phyloP scores from a whole-genome alignment of 2,113 vertebrate species.

The Tachysurus fulvidraco region DNA sequence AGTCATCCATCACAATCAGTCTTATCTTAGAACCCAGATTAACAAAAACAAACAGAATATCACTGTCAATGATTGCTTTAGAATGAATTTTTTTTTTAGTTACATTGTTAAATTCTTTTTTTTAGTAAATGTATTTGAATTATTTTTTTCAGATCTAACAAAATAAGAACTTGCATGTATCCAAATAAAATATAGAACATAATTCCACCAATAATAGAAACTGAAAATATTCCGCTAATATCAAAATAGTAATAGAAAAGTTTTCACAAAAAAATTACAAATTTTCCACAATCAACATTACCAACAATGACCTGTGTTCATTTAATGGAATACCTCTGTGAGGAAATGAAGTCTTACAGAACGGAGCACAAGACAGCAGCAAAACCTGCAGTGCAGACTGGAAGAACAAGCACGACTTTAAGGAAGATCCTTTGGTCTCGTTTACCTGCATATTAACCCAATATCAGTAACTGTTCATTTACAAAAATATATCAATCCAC shows the following conservation, averaged over 20 bases:
- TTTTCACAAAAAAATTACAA: not conserved
- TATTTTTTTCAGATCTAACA: too few relatives aligned
- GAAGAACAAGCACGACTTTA: not conserved
- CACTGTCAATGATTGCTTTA: not conserved
- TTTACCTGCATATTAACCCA: slow-evolving; percentile 1
- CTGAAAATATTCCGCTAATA: not conserved
- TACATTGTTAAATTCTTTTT: not conserved
- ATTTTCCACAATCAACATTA: not conserved
- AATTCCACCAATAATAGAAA: not conserved
- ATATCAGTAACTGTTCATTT: not conserved
- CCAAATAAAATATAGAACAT: not conserved
- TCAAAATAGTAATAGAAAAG: too few relatives aligned
- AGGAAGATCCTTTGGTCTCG: not conserved
- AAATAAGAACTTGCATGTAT: too few relatives aligned
- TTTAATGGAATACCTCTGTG: slow-evolving; percentile 4
- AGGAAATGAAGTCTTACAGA: not conserved
- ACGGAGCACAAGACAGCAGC: not conserved
- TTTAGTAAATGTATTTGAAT: not conserved
- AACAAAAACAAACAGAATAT: slow-evolving; percentile 11
- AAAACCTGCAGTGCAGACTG: not conserved
- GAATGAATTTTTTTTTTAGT: not conserved
- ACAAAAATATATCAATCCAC: not conserved
- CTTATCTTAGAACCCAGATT: not conserved
- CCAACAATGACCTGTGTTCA: not conserved
- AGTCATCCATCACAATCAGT: not conserved